Conservation (phyloP, 2,888 invertebrate species). For the Leptogaster cylindrica region DNA sequence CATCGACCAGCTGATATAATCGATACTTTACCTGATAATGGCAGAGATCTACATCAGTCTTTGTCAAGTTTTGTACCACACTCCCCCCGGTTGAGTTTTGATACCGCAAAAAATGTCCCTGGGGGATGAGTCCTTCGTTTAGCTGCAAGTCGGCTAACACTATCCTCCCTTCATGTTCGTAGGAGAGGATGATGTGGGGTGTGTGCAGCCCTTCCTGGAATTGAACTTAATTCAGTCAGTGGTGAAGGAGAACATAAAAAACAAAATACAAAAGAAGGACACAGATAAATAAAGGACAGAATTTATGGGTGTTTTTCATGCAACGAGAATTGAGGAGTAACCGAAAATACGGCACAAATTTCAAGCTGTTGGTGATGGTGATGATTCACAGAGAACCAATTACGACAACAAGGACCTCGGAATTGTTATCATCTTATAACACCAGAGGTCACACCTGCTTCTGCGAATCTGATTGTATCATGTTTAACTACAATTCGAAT, state of each 20-base stretch:
- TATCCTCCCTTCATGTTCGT: constrained; percentile 71
- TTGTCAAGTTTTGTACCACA: constrained; percentile 60
- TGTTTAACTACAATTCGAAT: too few relatives aligned
- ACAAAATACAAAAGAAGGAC: background rate
- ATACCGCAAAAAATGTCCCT: constrained; percentile 60
- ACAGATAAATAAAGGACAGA: too few relatives aligned
- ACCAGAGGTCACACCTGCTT: too few relatives aligned
- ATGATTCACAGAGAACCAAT: too few relatives aligned
- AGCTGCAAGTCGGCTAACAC: constrained; percentile 61
- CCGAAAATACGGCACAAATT: too few relatives aligned
- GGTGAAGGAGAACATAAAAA: background rate
- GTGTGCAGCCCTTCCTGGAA: constrained; percentile 55
- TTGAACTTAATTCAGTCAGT: constrained; percentile 21
- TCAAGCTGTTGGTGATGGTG: too few relatives aligned
- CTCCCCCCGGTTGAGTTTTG: constrained; percentile 55
- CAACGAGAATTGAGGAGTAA: too few relatives aligned
- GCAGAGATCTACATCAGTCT: constrained; percentile 62
- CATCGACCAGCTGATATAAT: background rate
- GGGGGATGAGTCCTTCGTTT: constrained; percentile 59
- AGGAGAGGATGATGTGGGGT: constrained; percentile 65
- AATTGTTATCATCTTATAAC: too few relatives aligned
- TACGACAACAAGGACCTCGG: too few relatives aligned
- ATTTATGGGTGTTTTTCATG: too few relatives aligned
- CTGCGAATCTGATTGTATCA: too few relatives aligned
- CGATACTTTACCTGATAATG: constrained; percentile 58